phyloP scores from a whole-genome alignment of 2,888 invertebrate genomes.

The Ceriagrion tenellum region DNA sequence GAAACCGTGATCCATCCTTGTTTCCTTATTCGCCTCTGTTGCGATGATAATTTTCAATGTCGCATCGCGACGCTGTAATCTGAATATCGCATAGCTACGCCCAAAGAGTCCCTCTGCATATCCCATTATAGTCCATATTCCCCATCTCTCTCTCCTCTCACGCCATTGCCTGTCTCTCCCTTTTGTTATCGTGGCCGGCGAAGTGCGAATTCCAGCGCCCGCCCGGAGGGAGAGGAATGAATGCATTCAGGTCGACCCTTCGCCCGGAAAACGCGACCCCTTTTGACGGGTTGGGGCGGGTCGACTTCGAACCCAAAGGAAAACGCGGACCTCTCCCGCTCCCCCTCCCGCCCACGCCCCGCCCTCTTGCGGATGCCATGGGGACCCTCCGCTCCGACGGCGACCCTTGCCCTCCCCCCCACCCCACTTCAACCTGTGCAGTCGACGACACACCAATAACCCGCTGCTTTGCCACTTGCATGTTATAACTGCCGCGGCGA shows the following conservation, averaged over 20 bases:
- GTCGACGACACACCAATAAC: neutral
- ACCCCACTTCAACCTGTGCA: neutral
- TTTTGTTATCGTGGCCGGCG: neutral
- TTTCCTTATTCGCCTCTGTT: too few relatives aligned
- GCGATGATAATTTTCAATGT: too few relatives aligned
- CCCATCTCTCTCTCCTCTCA: neutral
- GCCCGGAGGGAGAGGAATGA: neutral
- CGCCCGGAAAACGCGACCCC: neutral
- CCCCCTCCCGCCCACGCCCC: neutral
- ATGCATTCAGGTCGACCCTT: neutral
- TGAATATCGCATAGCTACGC: neutral
- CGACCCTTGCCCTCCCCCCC: neutral
- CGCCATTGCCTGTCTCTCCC: neutral
- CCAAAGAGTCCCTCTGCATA: neutral
- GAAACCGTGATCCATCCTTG: too few relatives aligned
- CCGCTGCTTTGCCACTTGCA: neutral
- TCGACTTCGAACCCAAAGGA: neutral
- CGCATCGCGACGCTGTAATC: neutral
- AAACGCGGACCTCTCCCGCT: too few relatives aligned
- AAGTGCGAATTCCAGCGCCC: neutral
- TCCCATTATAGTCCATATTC: neutral
- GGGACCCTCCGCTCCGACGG: neutral
- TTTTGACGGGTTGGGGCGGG: neutral
- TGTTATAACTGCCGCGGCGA: neutral
- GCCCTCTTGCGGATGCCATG: neutral